Percentiles rank a stretch among this genome's conserved stretches.
phyloP scores from a whole-genome alignment of 2,797 vertebrate genomes.

The Potorous gilbertii region DNA sequence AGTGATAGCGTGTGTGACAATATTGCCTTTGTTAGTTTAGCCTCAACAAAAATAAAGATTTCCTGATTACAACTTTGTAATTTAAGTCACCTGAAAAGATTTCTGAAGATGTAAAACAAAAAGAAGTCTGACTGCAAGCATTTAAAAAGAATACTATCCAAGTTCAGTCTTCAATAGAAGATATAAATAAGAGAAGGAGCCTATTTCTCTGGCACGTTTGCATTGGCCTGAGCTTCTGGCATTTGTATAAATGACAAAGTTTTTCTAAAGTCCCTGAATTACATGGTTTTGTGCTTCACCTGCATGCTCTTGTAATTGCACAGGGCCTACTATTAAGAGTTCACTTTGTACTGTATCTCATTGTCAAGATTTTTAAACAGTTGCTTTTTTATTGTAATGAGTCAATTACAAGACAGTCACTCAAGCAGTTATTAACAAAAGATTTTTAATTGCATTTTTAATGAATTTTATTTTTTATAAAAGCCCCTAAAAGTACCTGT shows the following conservation, averaged over 20 bases:
- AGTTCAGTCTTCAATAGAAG: conserved; percentile 60
- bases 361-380: conserved; percentile 79
- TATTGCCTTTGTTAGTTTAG: conserved; percentile 74
- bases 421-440: conserved; percentile 81
- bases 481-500: conserved; percentile 79
- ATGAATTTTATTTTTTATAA: conserved; percentile 80
- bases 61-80: conserved; percentile 77
- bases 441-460: conserved; percentile 83
- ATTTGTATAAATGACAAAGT: conserved; percentile 63
- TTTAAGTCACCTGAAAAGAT: conserved; percentile 76
- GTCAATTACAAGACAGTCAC: conserved; percentile 80
- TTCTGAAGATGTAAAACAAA: conserved; percentile 72
- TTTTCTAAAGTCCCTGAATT: conserved; percentile 39
- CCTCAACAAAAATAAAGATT: conserved; percentile 72
- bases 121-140: conserved; percentile 66
- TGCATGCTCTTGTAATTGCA: conserved; percentile 62
- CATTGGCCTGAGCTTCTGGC: conserved; percentile 63
- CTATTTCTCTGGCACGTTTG: conserved; percentile 36
- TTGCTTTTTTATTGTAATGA: conserved; percentile 81
- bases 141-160: conserved; percentile 70
- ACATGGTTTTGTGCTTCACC: conserved; percentile 61
- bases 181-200: conserved; percentile 62
- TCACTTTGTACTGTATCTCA: conserved; percentile 74
- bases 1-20: conserved; percentile 69
- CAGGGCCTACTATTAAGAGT: conserved; percentile 65